Percentiles rank a stretch among this genome's conserved stretches.
Evolutionary conservation across 2,888 invertebrate genomes (phyloP).

Genomic region (Amphiduros pacificus): DNA sequence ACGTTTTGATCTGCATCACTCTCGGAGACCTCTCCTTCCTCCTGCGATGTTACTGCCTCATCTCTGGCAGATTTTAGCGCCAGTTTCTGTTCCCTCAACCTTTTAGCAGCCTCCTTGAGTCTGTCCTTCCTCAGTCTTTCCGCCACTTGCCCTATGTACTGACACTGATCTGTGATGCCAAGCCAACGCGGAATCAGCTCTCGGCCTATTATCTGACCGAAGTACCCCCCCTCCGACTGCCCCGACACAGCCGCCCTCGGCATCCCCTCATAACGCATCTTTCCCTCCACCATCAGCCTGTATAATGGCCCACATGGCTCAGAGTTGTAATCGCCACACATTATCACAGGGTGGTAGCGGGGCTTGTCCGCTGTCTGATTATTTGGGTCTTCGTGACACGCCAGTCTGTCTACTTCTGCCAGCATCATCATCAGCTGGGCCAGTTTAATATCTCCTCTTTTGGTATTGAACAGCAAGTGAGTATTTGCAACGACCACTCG

Average conservation of each 20-base stretch:
- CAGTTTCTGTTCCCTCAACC: too few relatives aligned
- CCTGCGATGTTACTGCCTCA: too few relatives aligned
- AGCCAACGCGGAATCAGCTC: conserved; percentile 54
- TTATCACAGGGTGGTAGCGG: conserved; percentile 75
- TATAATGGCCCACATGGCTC: conserved; percentile 75
- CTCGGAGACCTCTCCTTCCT: too few relatives aligned
- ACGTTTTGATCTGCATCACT: too few relatives aligned
- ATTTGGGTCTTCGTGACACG: conserved; percentile 11
- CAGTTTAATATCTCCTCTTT: conserved; percentile 82
- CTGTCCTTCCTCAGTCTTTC: too few relatives aligned
- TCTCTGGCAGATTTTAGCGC: too few relatives aligned
- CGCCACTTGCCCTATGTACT: conserved; percentile 38
- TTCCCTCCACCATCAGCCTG: conserved; percentile 70
- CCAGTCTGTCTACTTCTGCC: conserved; percentile 80
- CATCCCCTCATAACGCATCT: conserved; percentile 61
- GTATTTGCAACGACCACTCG: conserved; percentile 89
- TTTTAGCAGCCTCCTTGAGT: too few relatives aligned
- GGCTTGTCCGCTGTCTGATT: not conserved
- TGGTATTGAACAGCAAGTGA: conserved; percentile 91
- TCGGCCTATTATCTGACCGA: conserved; percentile 29
- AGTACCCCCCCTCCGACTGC: conserved; percentile 42
- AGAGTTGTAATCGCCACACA: conserved; percentile 93
- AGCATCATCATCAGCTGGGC: conserved; percentile 84
- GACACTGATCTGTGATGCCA: conserved; percentile 62
- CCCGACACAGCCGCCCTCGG: conserved; percentile 53